Percentiles rank a stretch among this genome's conserved stretches.
phyloP scores from a whole-genome alignment of 92 coral and sea anemone species.

The Parazoanthus atlanticus region DNA sequence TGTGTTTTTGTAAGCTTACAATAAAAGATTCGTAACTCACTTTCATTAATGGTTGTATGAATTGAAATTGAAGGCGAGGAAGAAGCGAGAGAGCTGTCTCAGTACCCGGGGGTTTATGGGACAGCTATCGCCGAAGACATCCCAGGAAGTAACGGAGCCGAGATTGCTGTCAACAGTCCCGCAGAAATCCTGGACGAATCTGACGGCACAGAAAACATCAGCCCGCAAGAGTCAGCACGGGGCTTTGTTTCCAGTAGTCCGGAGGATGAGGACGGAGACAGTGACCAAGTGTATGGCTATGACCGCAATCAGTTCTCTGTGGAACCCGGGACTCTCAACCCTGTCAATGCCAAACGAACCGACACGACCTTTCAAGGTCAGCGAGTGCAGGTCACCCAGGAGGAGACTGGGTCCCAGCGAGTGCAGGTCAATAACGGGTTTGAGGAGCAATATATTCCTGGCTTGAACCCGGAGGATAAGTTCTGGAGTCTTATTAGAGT shows the following conservation, averaged over 20 bases:
- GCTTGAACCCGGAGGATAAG: conserved; percentile 91
- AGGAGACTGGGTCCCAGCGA: conserved; percentile 98
- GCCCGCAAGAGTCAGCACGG: conserved; percentile 7
- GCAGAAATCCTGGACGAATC: conserved; percentile 17
- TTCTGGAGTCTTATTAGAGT: conserved; percentile 90
- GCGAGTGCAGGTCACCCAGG: conserved; percentile 92
- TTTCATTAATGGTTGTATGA: neutral
- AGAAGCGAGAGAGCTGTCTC: conserved; percentile 32
- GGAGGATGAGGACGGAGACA: conserved; percentile 57
- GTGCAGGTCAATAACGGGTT: conserved; percentile 98
- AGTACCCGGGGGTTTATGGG: conserved; percentile 42
- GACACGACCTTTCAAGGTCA: conserved; percentile 77
- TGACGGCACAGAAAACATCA: conserved; percentile 18
- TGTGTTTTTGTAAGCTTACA: neutral
- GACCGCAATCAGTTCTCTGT: conserved; percentile 67
- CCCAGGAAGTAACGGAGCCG: conserved; percentile 17
- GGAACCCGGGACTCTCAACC: conserved; percentile 42
- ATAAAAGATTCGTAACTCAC: neutral
- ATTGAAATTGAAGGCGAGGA: conserved; percentile 21
- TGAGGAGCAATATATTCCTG: conserved; percentile 97
- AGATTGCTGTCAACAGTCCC: neutral
- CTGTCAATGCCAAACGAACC: conserved; percentile 63
- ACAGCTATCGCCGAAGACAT: conserved; percentile 19
- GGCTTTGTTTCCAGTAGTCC: conserved; percentile 33
- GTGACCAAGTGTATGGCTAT: conserved; percentile 76